Evolutionary conservation across 2,797 vertebrate species (phyloP), one percentile per base, ranked within the genome.

Genomic region (Rhinoraja longicauda): DNA sequence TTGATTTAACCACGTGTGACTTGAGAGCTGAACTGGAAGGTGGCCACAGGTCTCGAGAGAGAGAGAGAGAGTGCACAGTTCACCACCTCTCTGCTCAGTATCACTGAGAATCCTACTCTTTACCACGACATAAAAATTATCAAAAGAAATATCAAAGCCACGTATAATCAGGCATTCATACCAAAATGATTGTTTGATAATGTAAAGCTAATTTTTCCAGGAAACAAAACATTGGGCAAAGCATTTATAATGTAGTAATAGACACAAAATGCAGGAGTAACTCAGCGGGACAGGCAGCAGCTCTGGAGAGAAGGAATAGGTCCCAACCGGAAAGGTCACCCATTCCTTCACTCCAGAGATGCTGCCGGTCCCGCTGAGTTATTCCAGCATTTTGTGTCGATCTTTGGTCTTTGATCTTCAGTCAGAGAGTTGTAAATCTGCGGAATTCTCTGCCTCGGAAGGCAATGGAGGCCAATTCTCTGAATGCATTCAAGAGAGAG

Each of bases 1-100:
- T 73, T 45, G 90, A 53, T 53, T 92, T 92, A 92, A 75, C 90
- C 24, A 73, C 45, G 91, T 53, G 45, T 92, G 90, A 75, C 90
- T 57, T 92, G 90, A 67, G 72, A 72, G 36, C 15, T 26, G 90
- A 92, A 92, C 39, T 26, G 26, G 24, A 73, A 12, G 26, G 92
- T 72, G 67, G 1, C 39, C 4, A 92, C 39, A 92, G 26, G 17
- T 12, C 29, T 26, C 70, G 12, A 19, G 90, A 73, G 88, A 53
- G 24, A 24, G 36, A 70, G 12, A 19, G 90, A 73, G 88, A 53
- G 24, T 24, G 36, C 29, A n/a, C 62, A 88, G 7, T 73, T 73
- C 70, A 64, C 64, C 10, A 75, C 29, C 53, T 29, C 36, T 13
- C 24, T 29, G 1, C 72, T 39, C 10, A 75, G 53, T 53, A 45